Conservation (phyloP, 2,113 vertebrate species). For the Peromyscus leucopus region DNA sequence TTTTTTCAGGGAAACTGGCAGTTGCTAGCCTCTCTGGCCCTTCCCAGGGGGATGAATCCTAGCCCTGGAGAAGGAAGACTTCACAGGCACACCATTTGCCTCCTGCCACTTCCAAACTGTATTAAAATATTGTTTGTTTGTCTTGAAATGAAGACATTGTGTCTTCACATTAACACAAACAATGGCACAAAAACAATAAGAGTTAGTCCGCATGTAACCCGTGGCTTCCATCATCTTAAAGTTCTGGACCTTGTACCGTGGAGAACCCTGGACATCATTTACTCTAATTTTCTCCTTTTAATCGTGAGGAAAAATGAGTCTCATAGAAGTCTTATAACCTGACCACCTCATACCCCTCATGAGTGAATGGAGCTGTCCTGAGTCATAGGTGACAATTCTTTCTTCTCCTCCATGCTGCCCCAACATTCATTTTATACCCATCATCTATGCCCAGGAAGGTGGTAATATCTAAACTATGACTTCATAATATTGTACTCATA, state of each 20-base stretch:
- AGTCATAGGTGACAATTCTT: not conserved
- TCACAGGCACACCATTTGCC: conserved; percentile 14
- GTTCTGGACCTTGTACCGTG: not conserved
- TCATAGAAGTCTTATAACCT: not conserved
- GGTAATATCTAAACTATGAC: not conserved
- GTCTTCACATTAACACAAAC: conserved; percentile 3
- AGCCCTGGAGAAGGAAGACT: conserved; percentile 43
- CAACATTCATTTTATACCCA: not conserved
- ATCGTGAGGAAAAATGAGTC: not conserved
- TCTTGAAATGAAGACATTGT: conserved; percentile 11
- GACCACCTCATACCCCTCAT: not conserved
- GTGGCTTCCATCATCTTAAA: not conserved
- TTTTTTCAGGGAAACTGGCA: conserved; percentile 47
- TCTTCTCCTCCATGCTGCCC: not conserved
- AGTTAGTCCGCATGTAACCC: not conserved
- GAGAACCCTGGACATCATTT: conserved; percentile 16
- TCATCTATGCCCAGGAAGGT: not conserved
- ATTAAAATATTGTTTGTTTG: not conserved
- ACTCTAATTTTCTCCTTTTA: not conserved
- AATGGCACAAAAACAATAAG: not conserved
- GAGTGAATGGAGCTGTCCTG: not conserved
- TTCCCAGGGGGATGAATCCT: conserved; percentile 48
- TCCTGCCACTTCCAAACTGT: conserved; percentile 54
- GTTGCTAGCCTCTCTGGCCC: not conserved
- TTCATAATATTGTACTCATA: not conserved